Percentiles rank a stretch among this genome's conserved stretches.
Evolutionary conservation across 1,140 invertebrate species (phyloP).

Genomic region (Luehdorfia chinensis): DNA sequence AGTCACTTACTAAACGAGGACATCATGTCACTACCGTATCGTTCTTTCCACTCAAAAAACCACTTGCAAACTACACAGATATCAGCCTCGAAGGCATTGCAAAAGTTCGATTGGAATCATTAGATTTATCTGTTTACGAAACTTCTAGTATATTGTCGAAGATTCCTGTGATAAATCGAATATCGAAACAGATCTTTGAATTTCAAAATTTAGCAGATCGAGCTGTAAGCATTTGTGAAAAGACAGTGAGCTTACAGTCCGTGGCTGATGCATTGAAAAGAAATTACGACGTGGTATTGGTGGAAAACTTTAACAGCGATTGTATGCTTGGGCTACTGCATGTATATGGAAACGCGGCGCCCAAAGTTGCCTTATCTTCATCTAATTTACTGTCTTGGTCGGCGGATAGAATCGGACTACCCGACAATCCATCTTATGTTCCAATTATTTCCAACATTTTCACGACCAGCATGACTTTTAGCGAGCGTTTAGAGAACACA

Average conservation of each 20-base stretch:
- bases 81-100: constrained; percentile 51
- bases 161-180: constrained; percentile 19
- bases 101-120: constrained; percentile 22
- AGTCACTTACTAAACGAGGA: constrained; percentile 78
- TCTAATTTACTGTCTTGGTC: constrained; percentile 80
- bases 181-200: constrained; percentile 17
- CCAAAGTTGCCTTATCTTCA: constrained; percentile 79
- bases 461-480: constrained; percentile 74
- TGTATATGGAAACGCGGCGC: constrained; percentile 71
- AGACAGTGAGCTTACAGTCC: constrained; percentile 51
- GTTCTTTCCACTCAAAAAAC: constrained; percentile 62
- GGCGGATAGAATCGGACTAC: constrained; percentile 75
- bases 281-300: constrained; percentile 82
- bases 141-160: constrained; percentile 17
- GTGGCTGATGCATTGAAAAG: constrained; percentile 59
- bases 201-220: constrained; percentile 29
- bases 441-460: constrained; percentile 73
- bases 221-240: constrained; percentile 48
- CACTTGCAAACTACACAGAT: constrained; percentile 52
- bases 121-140: constrained; percentile 36
- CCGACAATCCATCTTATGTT: constrained; percentile 80
- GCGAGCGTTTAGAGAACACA: constrained; percentile 77
- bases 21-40: constrained; percentile 83
- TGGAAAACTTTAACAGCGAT: constrained; percentile 82
- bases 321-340: constrained; percentile 80